Conservation (phyloP, 2,113 vertebrate species). For the Coryphaenoides rupestris region DNA sequence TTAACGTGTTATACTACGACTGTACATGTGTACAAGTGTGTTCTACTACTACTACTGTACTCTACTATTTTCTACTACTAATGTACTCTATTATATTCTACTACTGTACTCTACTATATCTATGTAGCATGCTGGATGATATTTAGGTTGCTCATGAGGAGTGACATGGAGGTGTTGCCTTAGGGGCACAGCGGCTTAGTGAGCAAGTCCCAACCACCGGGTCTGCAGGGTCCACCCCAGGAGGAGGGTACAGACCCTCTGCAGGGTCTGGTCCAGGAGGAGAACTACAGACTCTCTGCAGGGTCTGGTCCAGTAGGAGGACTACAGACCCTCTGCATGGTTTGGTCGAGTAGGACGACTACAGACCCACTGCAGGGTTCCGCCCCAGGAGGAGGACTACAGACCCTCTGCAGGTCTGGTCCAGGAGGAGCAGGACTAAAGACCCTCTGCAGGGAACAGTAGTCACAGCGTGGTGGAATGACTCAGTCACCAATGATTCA, state of each 20-base stretch:
- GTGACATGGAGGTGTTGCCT: constrained; percentile 72
- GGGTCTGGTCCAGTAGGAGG: too few species aligned
- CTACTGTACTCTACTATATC: too few species aligned
- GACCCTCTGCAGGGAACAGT: constrained; percentile 54
- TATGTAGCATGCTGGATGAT: constrained; percentile 67
- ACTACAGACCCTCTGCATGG: constrained; percentile 53
- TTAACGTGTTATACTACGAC: too few species aligned
- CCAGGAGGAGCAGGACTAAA: too few species aligned
- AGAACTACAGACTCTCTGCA: too few species aligned
- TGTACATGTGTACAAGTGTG: too few species aligned
- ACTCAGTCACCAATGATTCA: constrained; percentile 67
- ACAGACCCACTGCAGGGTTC: constrained; percentile 50
- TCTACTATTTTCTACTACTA: too few species aligned
- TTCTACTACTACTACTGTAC: too few species aligned
- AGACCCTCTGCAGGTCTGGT: constrained; percentile 42
- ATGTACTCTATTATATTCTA: too few species aligned
- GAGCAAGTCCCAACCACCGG: constrained; percentile 73
- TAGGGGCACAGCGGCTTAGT: constrained; percentile 63
- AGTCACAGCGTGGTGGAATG: constrained; percentile 69
- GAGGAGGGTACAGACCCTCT: constrained; percentile 43
- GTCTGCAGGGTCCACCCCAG: constrained; percentile 46
- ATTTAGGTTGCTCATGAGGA: constrained; percentile 75
- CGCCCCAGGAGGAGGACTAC: constrained; percentile 40
- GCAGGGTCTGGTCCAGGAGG: too few species aligned
- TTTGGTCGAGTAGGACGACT: too few species aligned